Percentiles rank a stretch among this genome's conserved stretches.
These are phyloP conservation scores for Trichacis sp. DNA, from an alignment of 2,888 invertebrate genomes.

Conservation along the genomic window DNA sequence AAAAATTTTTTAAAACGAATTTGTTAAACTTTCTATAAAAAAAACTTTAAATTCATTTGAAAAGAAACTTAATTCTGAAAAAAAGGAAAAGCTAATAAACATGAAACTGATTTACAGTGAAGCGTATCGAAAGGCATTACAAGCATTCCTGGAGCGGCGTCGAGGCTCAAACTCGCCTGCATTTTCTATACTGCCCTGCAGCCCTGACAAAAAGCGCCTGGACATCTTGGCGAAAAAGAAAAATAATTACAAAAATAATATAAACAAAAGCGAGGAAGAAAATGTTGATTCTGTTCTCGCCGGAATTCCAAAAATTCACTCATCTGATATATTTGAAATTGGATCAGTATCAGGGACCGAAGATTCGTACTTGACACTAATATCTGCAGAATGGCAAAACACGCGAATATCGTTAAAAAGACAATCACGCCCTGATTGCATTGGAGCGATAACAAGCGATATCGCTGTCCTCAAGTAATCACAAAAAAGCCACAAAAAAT, in stretches of 20 bases:
- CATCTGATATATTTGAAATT: constrained; percentile 58
- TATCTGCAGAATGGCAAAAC: constrained; percentile 60
- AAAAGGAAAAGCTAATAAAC: no score
- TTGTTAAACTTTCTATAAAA: no score
- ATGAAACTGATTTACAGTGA: constrained; percentile 56
- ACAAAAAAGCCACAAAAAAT: no score
- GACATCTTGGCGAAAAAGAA: constrained; percentile 47
- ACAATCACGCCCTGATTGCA: constrained; percentile 53
- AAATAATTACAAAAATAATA: constrained; percentile 23
- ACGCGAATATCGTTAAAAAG: constrained; percentile 56
- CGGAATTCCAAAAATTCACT: constrained; percentile 50
- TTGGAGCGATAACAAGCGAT: constrained; percentile 53
- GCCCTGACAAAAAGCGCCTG: constrained; percentile 46
- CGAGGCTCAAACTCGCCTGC: constrained; percentile 36
- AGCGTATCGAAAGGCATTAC: constrained; percentile 56
- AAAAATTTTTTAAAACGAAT: no score
- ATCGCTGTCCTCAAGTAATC: constrained; percentile 55
- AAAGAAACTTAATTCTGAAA: no score
- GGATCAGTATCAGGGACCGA: constrained; percentile 60
- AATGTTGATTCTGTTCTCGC: constrained; percentile 23
- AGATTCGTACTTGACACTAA: constrained; percentile 56
- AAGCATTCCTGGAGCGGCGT: constrained; percentile 59
- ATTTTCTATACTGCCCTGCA: constrained; percentile 30
- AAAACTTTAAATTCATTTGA: no score
- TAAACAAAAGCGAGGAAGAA: constrained; percentile 1